These are phyloP conservation scores for Cyclina sinensis DNA, from an alignment of 1,140 invertebrate genomes.

Conservation along the genomic window DNA sequence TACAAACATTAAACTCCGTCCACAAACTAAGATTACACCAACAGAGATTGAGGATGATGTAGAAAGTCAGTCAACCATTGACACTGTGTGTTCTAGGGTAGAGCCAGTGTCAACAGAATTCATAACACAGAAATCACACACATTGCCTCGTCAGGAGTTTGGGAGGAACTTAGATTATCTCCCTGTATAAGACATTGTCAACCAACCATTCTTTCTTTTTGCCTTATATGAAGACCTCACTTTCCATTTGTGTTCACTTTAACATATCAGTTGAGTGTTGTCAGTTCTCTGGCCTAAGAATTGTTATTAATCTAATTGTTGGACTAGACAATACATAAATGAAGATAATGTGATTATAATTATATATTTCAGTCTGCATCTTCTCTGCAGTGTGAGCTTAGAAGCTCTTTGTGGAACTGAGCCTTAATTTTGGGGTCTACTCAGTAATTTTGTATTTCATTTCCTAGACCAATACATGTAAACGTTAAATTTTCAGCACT, in stretches of 20 bases:
- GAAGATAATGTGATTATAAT: too few species aligned
- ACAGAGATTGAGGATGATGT: slow-evolving; percentile 47
- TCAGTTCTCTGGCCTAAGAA: too few species aligned
- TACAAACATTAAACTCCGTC: slow-evolving; percentile 73
- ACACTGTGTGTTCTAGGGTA: slow-evolving; percentile 35
- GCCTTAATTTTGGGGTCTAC: too few species aligned
- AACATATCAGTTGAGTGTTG: too few species aligned
- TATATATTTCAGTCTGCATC: too few species aligned
- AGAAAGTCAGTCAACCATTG: slow-evolving; percentile 60
- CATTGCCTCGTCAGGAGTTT: background rate
- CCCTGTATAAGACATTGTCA: slow-evolving; percentile 25
- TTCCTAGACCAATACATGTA: too few species aligned
- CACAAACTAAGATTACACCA: slow-evolving; percentile 66
- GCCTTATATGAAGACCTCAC: background rate
- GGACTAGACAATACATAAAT: too few species aligned
- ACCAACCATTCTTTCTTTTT: background rate
- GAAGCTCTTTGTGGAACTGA: too few species aligned
- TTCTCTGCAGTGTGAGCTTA: too few species aligned
- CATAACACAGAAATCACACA: background rate
- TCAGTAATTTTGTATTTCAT: too few species aligned
- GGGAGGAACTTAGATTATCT: slow-evolving; percentile 2
- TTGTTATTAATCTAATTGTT: too few species aligned
- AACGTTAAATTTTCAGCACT: too few species aligned
- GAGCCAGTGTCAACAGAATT: slow-evolving; percentile 8
- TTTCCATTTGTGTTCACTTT: background rate